Conservation (phyloP, 2,113 vertebrate genomes). For the Siniperca chuatsi region DNA sequence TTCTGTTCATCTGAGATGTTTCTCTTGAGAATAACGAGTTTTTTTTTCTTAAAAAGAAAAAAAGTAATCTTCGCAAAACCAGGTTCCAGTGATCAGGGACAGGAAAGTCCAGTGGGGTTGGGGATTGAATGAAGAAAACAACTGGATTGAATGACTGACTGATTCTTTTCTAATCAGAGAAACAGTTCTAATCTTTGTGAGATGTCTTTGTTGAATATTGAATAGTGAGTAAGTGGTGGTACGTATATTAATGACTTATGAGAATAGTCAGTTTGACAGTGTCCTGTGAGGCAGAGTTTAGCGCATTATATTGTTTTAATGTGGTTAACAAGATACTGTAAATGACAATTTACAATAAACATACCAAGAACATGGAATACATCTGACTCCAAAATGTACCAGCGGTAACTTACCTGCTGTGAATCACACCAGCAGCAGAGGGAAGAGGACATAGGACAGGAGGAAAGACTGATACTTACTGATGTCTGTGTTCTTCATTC, state of each 20-base stretch:
- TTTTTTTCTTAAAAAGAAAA: background rate
- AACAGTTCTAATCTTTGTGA: constrained; percentile 44
- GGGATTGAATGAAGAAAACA: constrained; percentile 36
- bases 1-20: constrained; percentile 42
- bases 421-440: no score
- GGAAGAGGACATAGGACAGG: no score
- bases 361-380: constrained; percentile 3
- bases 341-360: constrained; percentile 19
- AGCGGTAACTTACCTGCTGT: no score
- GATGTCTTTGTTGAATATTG: constrained; percentile 61
- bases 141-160: constrained; percentile 7
- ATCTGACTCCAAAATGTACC: background rate
- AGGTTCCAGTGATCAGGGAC: background rate
- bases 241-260: constrained; percentile 57
- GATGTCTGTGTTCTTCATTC: no score
- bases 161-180: constrained; percentile 37
- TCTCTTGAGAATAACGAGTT: constrained; percentile 52
- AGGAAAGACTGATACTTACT: no score
- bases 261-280: constrained; percentile 37
- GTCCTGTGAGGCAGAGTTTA: constrained; percentile 6
- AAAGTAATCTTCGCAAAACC: constrained; percentile 49
- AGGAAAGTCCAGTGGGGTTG: constrained; percentile 9
- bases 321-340: constrained; percentile 14
- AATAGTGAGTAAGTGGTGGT: constrained; percentile 46
- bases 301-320: background rate